Evolutionary conservation across 2,888 invertebrate species (phyloP).

Genomic region (Papilio protenor): DNA sequence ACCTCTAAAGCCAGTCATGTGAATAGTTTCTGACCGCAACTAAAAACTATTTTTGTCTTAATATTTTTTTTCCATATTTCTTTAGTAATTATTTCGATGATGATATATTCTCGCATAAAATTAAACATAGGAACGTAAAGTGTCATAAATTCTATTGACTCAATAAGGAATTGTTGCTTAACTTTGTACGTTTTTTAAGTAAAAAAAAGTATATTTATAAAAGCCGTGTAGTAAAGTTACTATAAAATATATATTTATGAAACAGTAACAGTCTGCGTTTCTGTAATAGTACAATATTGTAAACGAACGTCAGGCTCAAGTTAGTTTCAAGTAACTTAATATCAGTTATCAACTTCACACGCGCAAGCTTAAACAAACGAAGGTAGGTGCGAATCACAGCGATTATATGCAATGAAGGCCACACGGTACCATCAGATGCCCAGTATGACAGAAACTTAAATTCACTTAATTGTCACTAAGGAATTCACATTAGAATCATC

Average conservation of each 20-base stretch:
- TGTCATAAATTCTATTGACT: neutral
- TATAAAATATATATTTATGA: neutral
- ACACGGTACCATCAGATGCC: conserved; percentile 23
- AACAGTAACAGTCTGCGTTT: neutral
- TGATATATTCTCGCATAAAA: neutral
- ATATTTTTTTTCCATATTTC: neutral
- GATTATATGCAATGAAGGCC: conserved; percentile 44
- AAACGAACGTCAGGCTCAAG: neutral
- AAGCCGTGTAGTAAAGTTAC: neutral
- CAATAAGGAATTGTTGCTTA: neutral
- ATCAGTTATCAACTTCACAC: conserved; percentile 42
- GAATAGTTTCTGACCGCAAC: neutral
- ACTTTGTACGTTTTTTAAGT: too few species aligned
- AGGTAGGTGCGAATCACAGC: conserved; percentile 41
- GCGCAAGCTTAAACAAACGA: conserved; percentile 31
- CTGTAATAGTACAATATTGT: neutral
- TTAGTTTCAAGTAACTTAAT: conserved; percentile 40
- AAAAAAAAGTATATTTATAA: too few species aligned
- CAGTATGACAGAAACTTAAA: neutral
- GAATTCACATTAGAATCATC: neutral
- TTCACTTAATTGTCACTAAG: too few species aligned
- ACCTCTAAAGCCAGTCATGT: neutral
- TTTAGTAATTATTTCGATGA: neutral
- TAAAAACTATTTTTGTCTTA: neutral
- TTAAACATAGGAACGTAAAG: too few species aligned